Percentiles rank a stretch among this genome's conserved stretches.
These are phyloP conservation scores for Drosophila malerkotliana DNA, from an alignment of 1,140 invertebrate species.

Conservation along the genomic window DNA sequence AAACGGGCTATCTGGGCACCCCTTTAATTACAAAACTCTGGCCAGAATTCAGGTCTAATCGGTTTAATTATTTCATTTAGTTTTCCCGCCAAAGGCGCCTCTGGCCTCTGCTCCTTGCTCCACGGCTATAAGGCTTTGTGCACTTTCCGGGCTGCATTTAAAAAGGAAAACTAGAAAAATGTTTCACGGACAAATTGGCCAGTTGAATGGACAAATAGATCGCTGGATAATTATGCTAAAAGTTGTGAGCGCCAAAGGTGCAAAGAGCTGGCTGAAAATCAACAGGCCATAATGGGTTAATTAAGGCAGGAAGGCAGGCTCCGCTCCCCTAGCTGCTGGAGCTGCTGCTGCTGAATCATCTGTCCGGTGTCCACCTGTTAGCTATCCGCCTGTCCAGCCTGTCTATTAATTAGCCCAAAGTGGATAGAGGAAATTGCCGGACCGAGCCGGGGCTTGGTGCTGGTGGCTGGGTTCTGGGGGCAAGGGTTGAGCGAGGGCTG, in stretches of 20 bases:
- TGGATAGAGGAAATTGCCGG: constrained; percentile 32
- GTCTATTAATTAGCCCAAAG: constrained; percentile 65
- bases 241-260: constrained; percentile 7
- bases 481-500: constrained; percentile 1
- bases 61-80: neutral
- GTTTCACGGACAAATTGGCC: constrained; percentile 47
- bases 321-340: neutral
- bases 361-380: constrained; percentile 8
- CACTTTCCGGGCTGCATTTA: neutral
- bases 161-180: constrained; percentile 11
- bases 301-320: constrained; percentile 45
- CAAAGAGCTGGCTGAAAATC: constrained; percentile 43
- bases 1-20: too few relatives aligned
- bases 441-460: too few relatives aligned
- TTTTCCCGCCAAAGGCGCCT: neutral
- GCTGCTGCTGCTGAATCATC: constrained; percentile 19
- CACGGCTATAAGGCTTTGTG: too few relatives aligned
- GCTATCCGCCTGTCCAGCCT: constrained; percentile 18
- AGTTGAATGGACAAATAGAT: constrained; percentile 56
- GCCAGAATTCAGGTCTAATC: neutral
- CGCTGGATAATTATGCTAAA: constrained; percentile 52
- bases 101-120: neutral
- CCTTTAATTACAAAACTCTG: neutral
- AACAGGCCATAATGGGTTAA: constrained; percentile 71
- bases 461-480: too few relatives aligned